Evolutionary conservation across 2,888 invertebrate species (phyloP).

Genomic region (Strigamia transsilvanica): DNA sequence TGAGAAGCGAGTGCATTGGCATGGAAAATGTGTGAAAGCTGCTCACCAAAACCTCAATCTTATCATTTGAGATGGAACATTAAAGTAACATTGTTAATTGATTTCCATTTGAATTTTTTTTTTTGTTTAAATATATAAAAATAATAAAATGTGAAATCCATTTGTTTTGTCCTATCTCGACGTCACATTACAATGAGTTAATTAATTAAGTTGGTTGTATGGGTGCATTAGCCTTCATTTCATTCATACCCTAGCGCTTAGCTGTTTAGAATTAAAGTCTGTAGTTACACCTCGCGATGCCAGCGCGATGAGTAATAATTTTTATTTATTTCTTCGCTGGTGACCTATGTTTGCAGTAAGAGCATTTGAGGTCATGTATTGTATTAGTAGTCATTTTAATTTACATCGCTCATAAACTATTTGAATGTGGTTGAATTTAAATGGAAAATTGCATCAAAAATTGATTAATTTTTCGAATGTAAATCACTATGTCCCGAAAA

Average conservation of each 20-base stretch:
- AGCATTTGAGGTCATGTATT: background rate
- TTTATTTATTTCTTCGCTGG: background rate
- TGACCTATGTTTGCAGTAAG: background rate
- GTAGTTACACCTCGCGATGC: background rate
- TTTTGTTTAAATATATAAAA: background rate
- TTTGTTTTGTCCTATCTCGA: background rate
- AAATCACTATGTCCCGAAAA: too few relatives aligned
- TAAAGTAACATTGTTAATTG: background rate
- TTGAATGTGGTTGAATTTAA: too few relatives aligned
- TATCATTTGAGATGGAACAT: constrained; percentile 15
- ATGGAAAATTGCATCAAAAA: too few relatives aligned
- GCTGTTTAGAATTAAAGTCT: background rate
- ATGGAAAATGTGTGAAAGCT: constrained; percentile 38
- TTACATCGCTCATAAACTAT: too few relatives aligned
- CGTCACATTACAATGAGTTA: background rate
- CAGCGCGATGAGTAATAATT: background rate
- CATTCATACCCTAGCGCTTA: background rate
- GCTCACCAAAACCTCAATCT: constrained; percentile 38
- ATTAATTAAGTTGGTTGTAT: background rate
- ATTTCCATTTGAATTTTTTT: background rate
- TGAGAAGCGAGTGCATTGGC: constrained; percentile 27
- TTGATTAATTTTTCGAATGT: too few relatives aligned
- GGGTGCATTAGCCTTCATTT: background rate
- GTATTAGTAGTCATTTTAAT: too few relatives aligned
- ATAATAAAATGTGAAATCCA: background rate